Evolutionary conservation across 35 echinoderm and acorn worm genomes (phyloP), one percentile per base, ranked within the genome.

Genomic region (Lytechinus pictus): DNA sequence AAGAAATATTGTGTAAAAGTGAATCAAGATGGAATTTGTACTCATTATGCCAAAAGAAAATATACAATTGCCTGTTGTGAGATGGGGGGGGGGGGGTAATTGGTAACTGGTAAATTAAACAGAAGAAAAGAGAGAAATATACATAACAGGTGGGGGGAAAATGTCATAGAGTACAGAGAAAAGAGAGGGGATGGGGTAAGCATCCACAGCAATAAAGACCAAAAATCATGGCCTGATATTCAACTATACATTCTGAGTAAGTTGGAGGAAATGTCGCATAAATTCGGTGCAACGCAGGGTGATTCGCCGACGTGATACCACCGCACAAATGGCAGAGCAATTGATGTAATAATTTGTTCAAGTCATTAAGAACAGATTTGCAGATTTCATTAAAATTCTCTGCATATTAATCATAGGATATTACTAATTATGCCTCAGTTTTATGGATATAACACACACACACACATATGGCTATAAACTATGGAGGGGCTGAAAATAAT

Each of bases 261-360:
- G 61, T 71, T 71, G 61, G 61, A 71, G 61, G 61, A 71, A 71
- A 71, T 71, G 61, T 71, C 61, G 24, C 61, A 71, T 71, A 71
- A 44, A 71, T 71, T 71, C 24, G 61, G 12, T 71, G 61, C 16
- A 71, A 71, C 61, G 61, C 14, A 71, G 61, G 61, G 61, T 71
- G 61, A 71, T 71, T 71, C 16, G 61, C 61, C 14, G 24, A 19
- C 61, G 6, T 19, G 61, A 71, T 71, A 71, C 61, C 61, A 71
- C 14, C 12, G 13, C 61, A 71, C 61, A 71, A 71, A 71, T 71
- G 61, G 61, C 61, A 71, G 61, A 71, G 61, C 24, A 71, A 71
- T 71, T 71, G 61, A 71, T 71, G 61, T 71, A 71, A 71, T 71
- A 71, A 71, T 71, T 71, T 71, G 61, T 71, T 71, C 61, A 71